These are phyloP conservation scores for Drosophila elegans DNA, from an alignment of 1,140 invertebrate genomes.

Conservation along the genomic window DNA sequence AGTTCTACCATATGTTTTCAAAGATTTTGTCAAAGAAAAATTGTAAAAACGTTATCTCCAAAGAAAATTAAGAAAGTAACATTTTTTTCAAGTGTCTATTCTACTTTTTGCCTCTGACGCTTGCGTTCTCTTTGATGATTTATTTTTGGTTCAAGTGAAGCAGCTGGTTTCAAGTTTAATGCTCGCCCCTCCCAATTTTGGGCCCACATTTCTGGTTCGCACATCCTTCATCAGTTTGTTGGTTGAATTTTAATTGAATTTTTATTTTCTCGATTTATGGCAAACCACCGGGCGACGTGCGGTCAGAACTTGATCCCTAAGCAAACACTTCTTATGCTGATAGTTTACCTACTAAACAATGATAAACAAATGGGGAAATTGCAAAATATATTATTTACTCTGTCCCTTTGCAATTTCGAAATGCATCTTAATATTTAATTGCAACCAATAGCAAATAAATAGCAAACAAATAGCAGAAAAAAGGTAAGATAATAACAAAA, in stretches of 20 bases:
- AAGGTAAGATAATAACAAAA: too few species aligned
- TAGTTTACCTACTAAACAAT: slow-evolving; percentile 22
- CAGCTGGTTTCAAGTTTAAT: slow-evolving; percentile 41
- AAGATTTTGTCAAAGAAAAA: too few species aligned
- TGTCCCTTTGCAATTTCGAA: slow-evolving; percentile 15
- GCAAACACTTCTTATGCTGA: slow-evolving; percentile 11
- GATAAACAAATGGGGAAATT: slow-evolving; percentile 27
- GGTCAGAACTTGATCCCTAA: slow-evolving; percentile 20
- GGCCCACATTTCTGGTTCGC: background rate
- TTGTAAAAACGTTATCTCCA: too few species aligned
- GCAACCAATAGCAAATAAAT: slow-evolving; percentile 8
- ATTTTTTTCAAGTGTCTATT: slow-evolving; percentile 1
- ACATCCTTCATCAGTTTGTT: slow-evolving; percentile 25
- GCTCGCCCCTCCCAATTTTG: background rate
- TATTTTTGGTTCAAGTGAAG: slow-evolving; percentile 43
- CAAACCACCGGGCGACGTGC: background rate
- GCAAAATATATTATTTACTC: background rate
- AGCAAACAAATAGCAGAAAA: too few species aligned
- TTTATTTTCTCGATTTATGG: slow-evolving; percentile 23
- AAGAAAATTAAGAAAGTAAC: background rate
- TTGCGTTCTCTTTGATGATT: slow-evolving; percentile 36
- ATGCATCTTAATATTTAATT: slow-evolving; percentile 22
- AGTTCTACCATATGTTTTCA: too few species aligned
- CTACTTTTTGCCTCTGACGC: background rate
- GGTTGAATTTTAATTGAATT: slow-evolving; percentile 46